These are phyloP conservation scores for Latheticus oryzae DNA, from an alignment of 2,888 invertebrate species.

Conservation along the genomic window DNA sequence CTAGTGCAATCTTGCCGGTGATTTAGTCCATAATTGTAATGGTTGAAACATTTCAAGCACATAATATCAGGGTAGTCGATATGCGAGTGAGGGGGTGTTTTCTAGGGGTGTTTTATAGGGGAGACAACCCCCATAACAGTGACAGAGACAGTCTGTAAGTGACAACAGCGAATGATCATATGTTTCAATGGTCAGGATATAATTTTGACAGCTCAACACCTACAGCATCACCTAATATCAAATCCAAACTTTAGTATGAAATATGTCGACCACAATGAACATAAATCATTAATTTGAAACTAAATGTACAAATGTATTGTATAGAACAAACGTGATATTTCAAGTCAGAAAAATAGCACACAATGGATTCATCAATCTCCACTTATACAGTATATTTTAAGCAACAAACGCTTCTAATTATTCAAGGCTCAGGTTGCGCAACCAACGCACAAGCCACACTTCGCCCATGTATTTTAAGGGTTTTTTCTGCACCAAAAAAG, in stretches of 20 bases:
- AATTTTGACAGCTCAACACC: conserved; percentile 43
- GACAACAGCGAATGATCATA: conserved; percentile 39
- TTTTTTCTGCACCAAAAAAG: too few species aligned
- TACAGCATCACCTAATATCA: conserved; percentile 44
- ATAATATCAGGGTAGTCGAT: conserved; percentile 38
- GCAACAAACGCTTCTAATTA: conserved; percentile 1
- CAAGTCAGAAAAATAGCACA: conserved; percentile 14
- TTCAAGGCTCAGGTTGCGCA: neutral
- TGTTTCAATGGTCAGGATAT: conserved; percentile 40
- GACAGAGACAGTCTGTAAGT: conserved; percentile 36
- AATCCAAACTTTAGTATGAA: conserved; percentile 35
- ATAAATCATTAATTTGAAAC: conserved; percentile 24
- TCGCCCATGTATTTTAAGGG: too few species aligned
- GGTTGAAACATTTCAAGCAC: conserved; percentile 39
- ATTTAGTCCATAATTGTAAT: conserved; percentile 39
- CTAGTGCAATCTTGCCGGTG: conserved; percentile 24
- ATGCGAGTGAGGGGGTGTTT: conserved; percentile 22
- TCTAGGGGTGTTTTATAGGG: conserved; percentile 21
- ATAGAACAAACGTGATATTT: conserved; percentile 4
- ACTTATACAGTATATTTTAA: too few species aligned
- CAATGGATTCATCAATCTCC: conserved; percentile 27
- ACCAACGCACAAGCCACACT: too few species aligned
- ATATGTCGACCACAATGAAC: conserved; percentile 37
- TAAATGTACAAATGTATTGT: conserved; percentile 19
- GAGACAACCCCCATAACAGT: conserved; percentile 28